A percentile compares a stretch with the other conserved stretches of the same genome.
phyloP scores from a whole-genome alignment of 2,888 invertebrate genomes.

The Rhynchonema sp. region DNA sequence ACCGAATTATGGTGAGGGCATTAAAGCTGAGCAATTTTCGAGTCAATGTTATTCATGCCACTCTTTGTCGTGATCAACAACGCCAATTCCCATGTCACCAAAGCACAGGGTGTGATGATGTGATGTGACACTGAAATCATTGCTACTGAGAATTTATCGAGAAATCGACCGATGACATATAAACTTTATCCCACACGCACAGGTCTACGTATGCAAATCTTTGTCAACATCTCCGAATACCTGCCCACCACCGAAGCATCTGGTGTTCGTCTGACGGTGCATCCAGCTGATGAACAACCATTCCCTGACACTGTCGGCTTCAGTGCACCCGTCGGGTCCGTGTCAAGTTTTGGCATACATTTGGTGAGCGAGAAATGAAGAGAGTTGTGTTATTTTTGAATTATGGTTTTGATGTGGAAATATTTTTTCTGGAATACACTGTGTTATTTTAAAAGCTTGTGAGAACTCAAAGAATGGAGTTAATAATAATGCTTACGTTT shows the following conservation, averaged over 20 bases:
- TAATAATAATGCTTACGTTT: too few species aligned
- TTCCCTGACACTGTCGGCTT: conserved; percentile 24
- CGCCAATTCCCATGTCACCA: too few species aligned
- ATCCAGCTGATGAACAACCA: conserved; percentile 18
- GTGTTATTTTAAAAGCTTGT: too few species aligned
- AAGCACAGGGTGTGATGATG: too few species aligned
- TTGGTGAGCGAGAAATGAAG: conserved; percentile 6
- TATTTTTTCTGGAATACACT: too few species aligned
- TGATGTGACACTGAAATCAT: too few species aligned
- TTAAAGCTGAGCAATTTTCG: too few species aligned
- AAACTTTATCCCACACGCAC: conserved; percentile 3
- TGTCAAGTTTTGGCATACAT: conserved; percentile 22
- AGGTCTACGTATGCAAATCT: conserved; percentile 23
- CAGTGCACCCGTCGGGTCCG: conserved; percentile 25
- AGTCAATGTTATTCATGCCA: too few species aligned
- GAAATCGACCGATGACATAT: neutral
- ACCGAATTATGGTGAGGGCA: conserved; percentile 21
- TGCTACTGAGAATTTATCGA: neutral
- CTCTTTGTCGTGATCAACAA: too few species aligned
- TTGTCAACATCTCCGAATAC: conserved; percentile 23
- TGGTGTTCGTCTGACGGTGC: conserved; percentile 21
- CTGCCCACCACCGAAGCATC: conserved; percentile 25
- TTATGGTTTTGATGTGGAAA: too few species aligned
- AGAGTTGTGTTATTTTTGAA: neutral
- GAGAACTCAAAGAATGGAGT: too few species aligned